Conservation (phyloP, 2,888 invertebrate species). For the Drosophila leonis region DNA sequence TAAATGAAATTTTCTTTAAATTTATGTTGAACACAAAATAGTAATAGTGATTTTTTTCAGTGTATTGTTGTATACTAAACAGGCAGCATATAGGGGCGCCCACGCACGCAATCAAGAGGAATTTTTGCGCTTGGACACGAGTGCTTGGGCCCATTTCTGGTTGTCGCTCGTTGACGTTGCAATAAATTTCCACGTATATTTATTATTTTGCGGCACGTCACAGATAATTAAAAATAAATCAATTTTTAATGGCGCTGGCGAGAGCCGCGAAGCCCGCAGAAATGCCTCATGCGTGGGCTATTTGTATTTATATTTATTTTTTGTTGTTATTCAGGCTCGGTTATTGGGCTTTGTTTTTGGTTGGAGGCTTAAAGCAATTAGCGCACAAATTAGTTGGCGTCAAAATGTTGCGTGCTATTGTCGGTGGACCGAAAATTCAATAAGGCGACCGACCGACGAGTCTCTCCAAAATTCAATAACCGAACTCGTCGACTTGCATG, state of each 20-base stretch:
- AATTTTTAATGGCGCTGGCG: conserved; percentile 74
- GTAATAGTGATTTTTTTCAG: not conserved
- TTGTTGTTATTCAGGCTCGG: conserved; percentile 1
- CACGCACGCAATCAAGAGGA: conserved; percentile 45
- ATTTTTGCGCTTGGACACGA: conserved; percentile 40
- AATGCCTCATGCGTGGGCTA: conserved; percentile 21
- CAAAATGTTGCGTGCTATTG: conserved; percentile 61
- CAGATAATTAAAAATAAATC: conserved; percentile 84
- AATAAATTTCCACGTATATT: conserved; percentile 81
- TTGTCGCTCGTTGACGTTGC: conserved; percentile 74
- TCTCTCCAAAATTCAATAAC: conserved; percentile 50
- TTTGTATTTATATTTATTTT: conserved; percentile 1
- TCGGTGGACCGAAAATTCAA: conserved; percentile 53
- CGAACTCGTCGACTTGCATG: conserved; percentile 46
- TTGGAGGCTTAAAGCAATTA: conserved; percentile 63
- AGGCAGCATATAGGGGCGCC: conserved; percentile 20
- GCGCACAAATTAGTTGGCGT: conserved; percentile 64
- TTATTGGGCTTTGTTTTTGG: conserved; percentile 20
- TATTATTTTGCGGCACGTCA: conserved; percentile 83
- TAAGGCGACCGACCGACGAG: conserved; percentile 37
- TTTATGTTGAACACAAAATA: not conserved
- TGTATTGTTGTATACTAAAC: conserved; percentile 4
- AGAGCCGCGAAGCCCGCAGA: conserved; percentile 21
- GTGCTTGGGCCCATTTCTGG: conserved; percentile 53
- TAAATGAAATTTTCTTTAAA: too few relatives aligned